Percentiles rank a stretch among this genome's conserved stretches.
Conservation (phyloP, 2,797 vertebrate species). For the Epinephelus awoara region DNA sequence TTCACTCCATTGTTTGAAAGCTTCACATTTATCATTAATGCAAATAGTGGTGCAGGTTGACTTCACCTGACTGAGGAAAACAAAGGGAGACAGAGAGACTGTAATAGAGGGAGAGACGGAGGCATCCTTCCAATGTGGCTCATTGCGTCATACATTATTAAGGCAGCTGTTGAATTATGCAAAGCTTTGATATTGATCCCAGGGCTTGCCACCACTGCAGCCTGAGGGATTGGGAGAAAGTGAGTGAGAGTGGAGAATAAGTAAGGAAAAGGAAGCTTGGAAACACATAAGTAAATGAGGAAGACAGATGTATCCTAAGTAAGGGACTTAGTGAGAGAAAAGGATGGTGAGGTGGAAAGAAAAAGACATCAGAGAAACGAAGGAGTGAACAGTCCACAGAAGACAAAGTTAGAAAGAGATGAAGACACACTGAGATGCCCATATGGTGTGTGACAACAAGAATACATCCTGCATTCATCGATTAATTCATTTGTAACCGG, state of each 20-base stretch:
- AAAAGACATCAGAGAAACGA: not conserved
- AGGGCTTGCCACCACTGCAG: constrained; percentile 72
- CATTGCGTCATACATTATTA: constrained; percentile 80
- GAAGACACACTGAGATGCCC: too few species aligned
- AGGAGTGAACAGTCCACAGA: too few species aligned
- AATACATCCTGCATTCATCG: constrained; percentile 20
- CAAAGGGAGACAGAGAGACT: not conserved
- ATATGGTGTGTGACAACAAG: too few species aligned
- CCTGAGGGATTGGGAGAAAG: constrained; percentile 50
- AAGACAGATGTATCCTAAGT: not conserved
- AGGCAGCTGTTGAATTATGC: constrained; percentile 82
- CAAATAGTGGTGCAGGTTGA: constrained; percentile 11
- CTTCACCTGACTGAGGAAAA: constrained; percentile 23
- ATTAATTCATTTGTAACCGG: too few species aligned
- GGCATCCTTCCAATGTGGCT: constrained; percentile 54
- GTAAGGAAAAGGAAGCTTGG: constrained; percentile 7
- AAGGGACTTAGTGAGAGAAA: not conserved
- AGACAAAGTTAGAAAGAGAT: too few species aligned
- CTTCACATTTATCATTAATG: constrained; percentile 12
- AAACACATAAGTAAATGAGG: not conserved
- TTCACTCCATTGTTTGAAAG: not conserved
- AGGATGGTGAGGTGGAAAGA: not conserved
- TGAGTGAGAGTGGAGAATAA: constrained; percentile 19
- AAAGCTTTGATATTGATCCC: constrained; percentile 81
- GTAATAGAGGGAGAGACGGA: not conserved